Conservation (phyloP, 2,113 vertebrate genomes). For the Ceyx margarethae region DNA sequence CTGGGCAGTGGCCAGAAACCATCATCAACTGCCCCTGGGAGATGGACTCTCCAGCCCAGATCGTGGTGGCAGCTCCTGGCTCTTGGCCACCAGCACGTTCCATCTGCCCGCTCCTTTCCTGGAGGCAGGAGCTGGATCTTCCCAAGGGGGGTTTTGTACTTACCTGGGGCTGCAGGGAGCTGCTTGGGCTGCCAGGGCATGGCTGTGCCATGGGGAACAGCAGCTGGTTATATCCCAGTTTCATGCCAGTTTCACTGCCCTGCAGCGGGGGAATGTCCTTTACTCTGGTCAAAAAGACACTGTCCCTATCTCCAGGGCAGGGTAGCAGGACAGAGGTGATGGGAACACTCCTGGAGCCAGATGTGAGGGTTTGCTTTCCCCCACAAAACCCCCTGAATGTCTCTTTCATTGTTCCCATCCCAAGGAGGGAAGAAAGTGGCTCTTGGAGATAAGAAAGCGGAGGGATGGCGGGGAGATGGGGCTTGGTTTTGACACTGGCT, state of each 20-base stretch:
- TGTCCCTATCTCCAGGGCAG: fast-evolving
- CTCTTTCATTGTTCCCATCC: background rate
- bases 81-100: background rate
- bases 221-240: background rate
- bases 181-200: background rate
- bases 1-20: background rate
- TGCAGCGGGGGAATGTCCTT: background rate
- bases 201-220: background rate
- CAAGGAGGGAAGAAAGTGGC: background rate
- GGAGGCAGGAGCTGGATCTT: background rate
- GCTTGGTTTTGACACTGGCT: background rate
- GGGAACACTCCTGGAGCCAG: background rate
- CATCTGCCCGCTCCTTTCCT: fast-evolving
- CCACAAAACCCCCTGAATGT: background rate
- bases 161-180: background rate
- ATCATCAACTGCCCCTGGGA: fast-evolving
- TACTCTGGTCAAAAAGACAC: fast-evolving
- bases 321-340: fast-evolving
- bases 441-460: background rate
- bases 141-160: background rate
- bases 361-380: background rate
- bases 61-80: background rate
- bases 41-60: background rate
- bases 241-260: background rate
- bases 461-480: background rate